Base-by-base conservation (phyloP, 2,888 invertebrate genomes). In the Margaritifera margaritifera region DNA sequence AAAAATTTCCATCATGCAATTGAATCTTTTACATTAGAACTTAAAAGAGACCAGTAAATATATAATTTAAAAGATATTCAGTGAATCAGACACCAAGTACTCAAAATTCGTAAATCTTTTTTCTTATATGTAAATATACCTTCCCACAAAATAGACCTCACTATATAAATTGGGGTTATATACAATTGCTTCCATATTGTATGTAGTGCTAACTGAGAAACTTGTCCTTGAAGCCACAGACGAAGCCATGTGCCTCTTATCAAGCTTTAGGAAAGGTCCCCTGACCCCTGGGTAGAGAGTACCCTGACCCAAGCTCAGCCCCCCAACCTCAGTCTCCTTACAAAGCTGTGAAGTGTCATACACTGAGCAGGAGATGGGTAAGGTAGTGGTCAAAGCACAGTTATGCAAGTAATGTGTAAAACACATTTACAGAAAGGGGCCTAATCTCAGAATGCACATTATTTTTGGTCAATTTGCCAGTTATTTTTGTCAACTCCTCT, bases 241-340 rank as follows among this genome's bases (percentile, higher is more conserved):
- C 63, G 50, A 31, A 58, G 59, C 63, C n/a, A 25, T 24, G 58
- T 68, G 59, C 25, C 57, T 67, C 62, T 52, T 6, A 20, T n/a
- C 22, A 27, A 52, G 68, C 68, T 62, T 68, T 63, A 63, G 68
- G 68, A 59, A 68, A 68, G 50, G 68, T 63, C 68, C 68, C 68
- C 68, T 52, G 68, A 68, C 62, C 54, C 42, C 50, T 56, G 63
- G 68, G 62, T 56, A 68, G 68, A 27, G 25, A 68, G 68, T 68
- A 62, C 22, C 68, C 68, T 51, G 58, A 22, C 11, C n/a, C n/a
- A 57, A 54, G 20, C 52, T 22, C 54, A 51, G 61, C 60, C 20
- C 54, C 61, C 60, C 31, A n/a, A 52, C 66, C 66, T 15, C 42
- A 11, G 42, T 42, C 42, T 42, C 42, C 42, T 15, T 3, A 42